Conservation (phyloP, 2,113 vertebrate genomes). For the Zosterops lateralis region DNA sequence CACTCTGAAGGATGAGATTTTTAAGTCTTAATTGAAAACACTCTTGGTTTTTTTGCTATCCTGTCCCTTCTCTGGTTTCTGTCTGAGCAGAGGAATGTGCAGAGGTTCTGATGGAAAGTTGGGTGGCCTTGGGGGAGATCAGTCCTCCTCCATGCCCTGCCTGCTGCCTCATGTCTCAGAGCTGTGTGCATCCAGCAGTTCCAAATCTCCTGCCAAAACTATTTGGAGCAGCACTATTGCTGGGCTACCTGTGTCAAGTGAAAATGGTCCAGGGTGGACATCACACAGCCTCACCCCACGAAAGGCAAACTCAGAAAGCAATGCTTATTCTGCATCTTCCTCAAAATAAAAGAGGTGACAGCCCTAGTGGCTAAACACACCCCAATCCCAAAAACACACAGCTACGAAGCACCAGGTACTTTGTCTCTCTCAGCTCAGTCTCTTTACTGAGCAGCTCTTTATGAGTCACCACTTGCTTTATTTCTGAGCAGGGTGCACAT, state of each 20-base stretch:
- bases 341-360: not conserved
- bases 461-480: not conserved
- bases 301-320: not conserved
- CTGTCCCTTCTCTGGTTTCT: not conserved
- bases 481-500: not conserved
- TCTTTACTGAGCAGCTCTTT: not conserved
- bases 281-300: not conserved
- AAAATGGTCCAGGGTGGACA: not conserved
- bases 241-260: not conserved
- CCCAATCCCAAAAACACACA: not conserved
- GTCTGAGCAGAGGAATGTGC: not conserved
- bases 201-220: not conserved
- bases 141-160: not conserved
- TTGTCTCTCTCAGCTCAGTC: not conserved
- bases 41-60: not conserved
- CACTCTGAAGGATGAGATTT: not conserved
- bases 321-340: not conserved
- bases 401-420: not conserved
- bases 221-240: fast-evolving
- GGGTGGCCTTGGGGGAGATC: not conserved
- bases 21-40: constrained; percentile 50
- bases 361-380: not conserved
- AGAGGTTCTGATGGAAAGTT: not conserved
- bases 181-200: not conserved
- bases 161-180: not conserved